These are phyloP conservation scores for Coryphaenoides rupestris DNA, from an alignment of 2,113 vertebrate species.

Conservation along the genomic window DNA sequence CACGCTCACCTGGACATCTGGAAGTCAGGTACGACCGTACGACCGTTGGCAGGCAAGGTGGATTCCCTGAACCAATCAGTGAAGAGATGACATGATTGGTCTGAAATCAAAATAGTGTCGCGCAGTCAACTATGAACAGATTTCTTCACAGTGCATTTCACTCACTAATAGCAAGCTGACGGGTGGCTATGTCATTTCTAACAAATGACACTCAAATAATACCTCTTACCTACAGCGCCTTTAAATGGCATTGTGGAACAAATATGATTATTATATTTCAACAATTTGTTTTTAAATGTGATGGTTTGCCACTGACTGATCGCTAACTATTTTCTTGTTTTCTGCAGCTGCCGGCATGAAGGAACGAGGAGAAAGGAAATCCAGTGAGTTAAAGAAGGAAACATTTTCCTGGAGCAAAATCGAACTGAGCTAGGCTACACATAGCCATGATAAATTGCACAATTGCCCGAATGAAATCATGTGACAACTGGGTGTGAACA, in stretches of 20 bases:
- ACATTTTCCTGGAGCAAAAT: too few relatives aligned
- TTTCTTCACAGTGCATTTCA: neutral
- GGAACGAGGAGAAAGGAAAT: conserved; percentile 62
- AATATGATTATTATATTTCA: neutral
- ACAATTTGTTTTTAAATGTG: neutral
- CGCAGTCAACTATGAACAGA: too few relatives aligned
- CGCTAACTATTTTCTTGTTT: neutral
- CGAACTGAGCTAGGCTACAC: rapidly evolving
- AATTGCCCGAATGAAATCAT: neutral
- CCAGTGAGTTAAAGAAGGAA: conserved; percentile 67
- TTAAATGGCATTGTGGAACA: neutral
- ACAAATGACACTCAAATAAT: too few relatives aligned
- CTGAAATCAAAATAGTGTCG: too few relatives aligned
- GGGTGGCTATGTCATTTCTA: too few relatives aligned
- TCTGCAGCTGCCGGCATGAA: conserved; percentile 86
- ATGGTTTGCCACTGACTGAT: neutral
- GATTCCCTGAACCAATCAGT: too few relatives aligned
- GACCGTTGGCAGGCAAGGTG: too few relatives aligned
- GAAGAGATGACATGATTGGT: too few relatives aligned
- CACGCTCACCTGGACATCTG: conserved; percentile 93
- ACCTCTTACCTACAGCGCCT: too few relatives aligned
- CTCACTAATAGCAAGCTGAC: neutral
- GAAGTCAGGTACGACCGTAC: conserved; percentile 86
- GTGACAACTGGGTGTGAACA: neutral
- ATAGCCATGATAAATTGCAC: neutral